Base-by-base conservation (phyloP, 2,888 invertebrate genomes). In the Hypercompe scribonia region DNA sequence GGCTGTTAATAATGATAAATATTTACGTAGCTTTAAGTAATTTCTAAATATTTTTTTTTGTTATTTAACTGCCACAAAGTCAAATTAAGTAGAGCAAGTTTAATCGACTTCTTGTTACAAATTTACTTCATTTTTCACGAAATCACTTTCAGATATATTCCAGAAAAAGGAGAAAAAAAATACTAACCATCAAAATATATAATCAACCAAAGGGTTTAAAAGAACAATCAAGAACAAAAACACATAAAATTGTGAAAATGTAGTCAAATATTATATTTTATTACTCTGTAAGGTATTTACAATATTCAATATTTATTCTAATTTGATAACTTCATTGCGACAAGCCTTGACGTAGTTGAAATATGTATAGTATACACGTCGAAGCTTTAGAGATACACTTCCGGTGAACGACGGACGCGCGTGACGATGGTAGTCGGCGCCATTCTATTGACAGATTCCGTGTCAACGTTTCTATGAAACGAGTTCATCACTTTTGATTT, bases 381-480 rank as follows among this genome's bases (percentile, higher is more conserved):
- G 63, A 46, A 33, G 65, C 54, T 39, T 28, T 42, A 64, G 64
- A 72, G 54, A 61, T 65, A 34, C 68, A 70, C 79, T 81, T 87
- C 85, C 83, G 80, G 70, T 66, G 77, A 46, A 66, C 71, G 31
- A 66, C 58, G 84, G 61, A 84, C 78, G 80, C 83, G 82, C 78
- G 80, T 83, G 82, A 80, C 75, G 74, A 74, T 79, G 82, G 81
- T 84, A 86, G 85, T 86, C 85, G 80, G 76, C 74, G 76, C 76
- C 80, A 82, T 83, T 81, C 83, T 87, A 83, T 81, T 80, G 81
- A 84, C 84, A 88, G 84, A 86, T 85, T 85, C 81, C 82, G 79
- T 70, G 77, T 66, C 58, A 61, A 71, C 58, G 21, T 67, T 33
- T 36, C 50, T 15, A 18, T 65, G 54, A 58, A n/a, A 68, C 28